A percentile compares a stretch with the other conserved stretches of the same genome.
Conservation (phyloP, 2,113 vertebrate genomes). For the Lathamus discolor region DNA sequence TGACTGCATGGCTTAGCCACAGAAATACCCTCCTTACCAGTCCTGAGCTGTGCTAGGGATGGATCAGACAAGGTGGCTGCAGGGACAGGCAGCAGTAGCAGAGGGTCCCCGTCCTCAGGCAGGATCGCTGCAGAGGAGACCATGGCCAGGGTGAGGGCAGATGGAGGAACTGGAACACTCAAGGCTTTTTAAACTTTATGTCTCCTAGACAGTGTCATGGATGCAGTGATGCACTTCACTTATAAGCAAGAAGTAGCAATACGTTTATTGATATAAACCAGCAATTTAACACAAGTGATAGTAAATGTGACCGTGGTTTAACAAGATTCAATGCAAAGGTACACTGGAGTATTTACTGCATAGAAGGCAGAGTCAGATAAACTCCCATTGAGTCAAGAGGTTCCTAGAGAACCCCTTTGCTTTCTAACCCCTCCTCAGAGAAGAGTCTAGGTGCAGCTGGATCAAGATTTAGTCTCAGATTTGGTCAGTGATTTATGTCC, state of each 20-base stretch:
- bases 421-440: neutral
- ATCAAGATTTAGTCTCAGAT: neutral
- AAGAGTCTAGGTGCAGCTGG: neutral
- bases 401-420: neutral
- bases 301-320: neutral
- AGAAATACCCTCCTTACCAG: accelerated
- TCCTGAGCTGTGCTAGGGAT: neutral
- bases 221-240: neutral
- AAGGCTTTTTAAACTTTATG: accelerated
- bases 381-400: neutral
- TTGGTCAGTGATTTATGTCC: neutral
- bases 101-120: neutral
- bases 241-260: neutral
- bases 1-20: neutral
- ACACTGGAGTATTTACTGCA: neutral
- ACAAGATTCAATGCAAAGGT: neutral
- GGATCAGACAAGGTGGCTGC: neutral
- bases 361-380: neutral
- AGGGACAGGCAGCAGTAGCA: neutral
- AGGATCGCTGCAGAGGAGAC: neutral
- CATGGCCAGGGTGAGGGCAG: accelerated
- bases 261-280: neutral
- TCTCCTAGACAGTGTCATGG: neutral
- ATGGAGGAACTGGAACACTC: neutral
- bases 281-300: neutral